These are phyloP conservation scores for Aix galericulata DNA, from an alignment of 2,113 vertebrate species.

Conservation along the genomic window DNA sequence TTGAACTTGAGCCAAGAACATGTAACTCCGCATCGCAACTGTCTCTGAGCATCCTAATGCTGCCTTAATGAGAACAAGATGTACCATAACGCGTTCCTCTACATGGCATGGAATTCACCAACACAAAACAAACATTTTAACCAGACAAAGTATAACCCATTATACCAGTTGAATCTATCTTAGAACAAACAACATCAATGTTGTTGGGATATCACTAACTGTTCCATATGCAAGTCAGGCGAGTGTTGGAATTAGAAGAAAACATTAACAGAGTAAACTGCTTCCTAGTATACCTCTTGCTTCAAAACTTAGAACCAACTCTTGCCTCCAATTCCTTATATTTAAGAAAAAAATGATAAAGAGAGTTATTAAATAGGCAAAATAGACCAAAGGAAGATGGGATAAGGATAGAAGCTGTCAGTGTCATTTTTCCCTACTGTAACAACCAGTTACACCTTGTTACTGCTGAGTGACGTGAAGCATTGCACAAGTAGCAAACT, in stretches of 20 bases:
- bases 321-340: neutral
- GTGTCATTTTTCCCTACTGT: neutral
- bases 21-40: neutral
- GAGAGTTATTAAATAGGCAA: neutral
- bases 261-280: neutral
- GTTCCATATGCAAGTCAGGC: neutral
- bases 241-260: neutral
- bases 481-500: neutral
- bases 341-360: neutral
- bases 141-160: neutral
- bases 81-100: fast-evolving
- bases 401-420: neutral
- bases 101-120: neutral
- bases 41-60: neutral
- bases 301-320: neutral
- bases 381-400: neutral
- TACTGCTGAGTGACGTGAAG: neutral
- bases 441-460: neutral
- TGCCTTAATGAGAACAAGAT: neutral
- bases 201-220: neutral
- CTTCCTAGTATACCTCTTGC: neutral
- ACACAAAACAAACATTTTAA: neutral
- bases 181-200: neutral
- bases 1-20: neutral
- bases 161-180: neutral